Conservation (phyloP, 2,113 vertebrate species). For the Melanostigma gelatinosum region DNA sequence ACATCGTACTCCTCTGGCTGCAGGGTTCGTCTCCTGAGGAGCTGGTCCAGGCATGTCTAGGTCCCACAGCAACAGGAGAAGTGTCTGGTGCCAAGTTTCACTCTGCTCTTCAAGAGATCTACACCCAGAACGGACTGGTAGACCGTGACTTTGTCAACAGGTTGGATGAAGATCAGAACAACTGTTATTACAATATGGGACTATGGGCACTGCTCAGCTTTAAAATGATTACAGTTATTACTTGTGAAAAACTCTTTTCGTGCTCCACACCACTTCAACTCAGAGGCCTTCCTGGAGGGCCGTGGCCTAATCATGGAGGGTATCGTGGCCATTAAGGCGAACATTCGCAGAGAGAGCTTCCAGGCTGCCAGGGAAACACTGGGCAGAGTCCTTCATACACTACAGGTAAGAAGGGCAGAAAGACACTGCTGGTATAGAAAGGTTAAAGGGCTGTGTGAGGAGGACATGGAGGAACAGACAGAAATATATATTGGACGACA, state of each 20-base stretch:
- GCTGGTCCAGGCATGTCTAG: conserved; percentile 78
- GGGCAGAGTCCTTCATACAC: conserved; percentile 77
- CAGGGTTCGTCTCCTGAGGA: conserved; percentile 79
- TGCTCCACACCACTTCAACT: conserved; percentile 79
- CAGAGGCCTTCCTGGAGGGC: conserved; percentile 75
- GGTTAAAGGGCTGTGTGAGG: not conserved
- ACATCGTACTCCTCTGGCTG: not conserved
- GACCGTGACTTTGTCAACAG: conserved; percentile 74
- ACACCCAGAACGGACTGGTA: conserved; percentile 73
- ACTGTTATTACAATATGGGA: not conserved
- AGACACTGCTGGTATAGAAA: not conserved
- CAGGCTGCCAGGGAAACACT: conserved; percentile 77
- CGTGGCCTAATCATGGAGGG: conserved; percentile 71
- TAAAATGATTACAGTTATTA: not conserved
- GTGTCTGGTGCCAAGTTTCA: conserved; percentile 79
- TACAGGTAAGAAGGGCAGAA: conserved; percentile 71
- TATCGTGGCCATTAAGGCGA: conserved; percentile 68
- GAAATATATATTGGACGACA: not conserved
- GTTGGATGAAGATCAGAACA: conserved; percentile 15
- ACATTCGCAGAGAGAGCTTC: conserved; percentile 69
- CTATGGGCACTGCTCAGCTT: not conserved
- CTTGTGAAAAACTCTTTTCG: conserved; percentile 31
- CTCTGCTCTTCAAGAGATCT: conserved; percentile 78
- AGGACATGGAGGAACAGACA: not conserved
- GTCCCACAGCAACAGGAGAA: conserved; percentile 73